Percentiles rank a stretch among this genome's conserved stretches.
Evolutionary conservation across 2,888 invertebrate genomes (phyloP).

Genomic region (Muscina levida): DNA sequence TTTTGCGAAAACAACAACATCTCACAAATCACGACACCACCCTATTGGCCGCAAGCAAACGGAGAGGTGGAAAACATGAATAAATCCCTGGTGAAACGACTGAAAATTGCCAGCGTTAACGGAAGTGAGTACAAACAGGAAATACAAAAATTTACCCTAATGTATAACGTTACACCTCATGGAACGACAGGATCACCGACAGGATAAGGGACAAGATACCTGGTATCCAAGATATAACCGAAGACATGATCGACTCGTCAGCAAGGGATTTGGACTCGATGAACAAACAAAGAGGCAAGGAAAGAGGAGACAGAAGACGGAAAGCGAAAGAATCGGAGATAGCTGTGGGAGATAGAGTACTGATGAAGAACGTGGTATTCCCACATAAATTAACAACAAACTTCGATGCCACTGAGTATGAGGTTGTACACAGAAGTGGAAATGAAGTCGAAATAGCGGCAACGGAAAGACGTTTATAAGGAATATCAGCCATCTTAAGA

Average conservation of each 20-base stretch:
- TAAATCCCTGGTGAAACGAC: slow-evolving; percentile 42
- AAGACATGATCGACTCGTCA: slow-evolving; percentile 32
- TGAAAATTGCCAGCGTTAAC: slow-evolving; percentile 41
- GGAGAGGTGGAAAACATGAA: slow-evolving; percentile 36
- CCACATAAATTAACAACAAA: slow-evolving; percentile 48
- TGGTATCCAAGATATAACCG: slow-evolving; percentile 21
- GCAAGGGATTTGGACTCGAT: slow-evolving; percentile 28
- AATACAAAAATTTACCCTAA: slow-evolving; percentile 47
- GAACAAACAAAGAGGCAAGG: slow-evolving; percentile 45
- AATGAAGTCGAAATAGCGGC: slow-evolving; percentile 33
- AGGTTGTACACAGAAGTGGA: slow-evolving; percentile 46
- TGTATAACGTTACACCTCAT: slow-evolving; percentile 56
- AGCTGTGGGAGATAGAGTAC: slow-evolving; percentile 19
- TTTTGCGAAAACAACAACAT: slow-evolving; percentile 48
- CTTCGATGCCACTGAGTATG: slow-evolving; percentile 36
- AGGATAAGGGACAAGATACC: slow-evolving; percentile 34
- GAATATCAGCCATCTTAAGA: background rate
- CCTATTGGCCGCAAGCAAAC: slow-evolving; percentile 44
- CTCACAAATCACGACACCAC: slow-evolving; percentile 39
- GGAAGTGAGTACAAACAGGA: slow-evolving; percentile 42
- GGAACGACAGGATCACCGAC: slow-evolving; percentile 47
- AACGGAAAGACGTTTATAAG: background rate
- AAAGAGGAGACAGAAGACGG: slow-evolving; percentile 23
- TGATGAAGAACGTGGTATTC: slow-evolving; percentile 40
- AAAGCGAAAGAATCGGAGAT: slow-evolving; percentile 26